Conservation (phyloP, 2,797 vertebrate genomes). For the Pangasius krempfi region DNA sequence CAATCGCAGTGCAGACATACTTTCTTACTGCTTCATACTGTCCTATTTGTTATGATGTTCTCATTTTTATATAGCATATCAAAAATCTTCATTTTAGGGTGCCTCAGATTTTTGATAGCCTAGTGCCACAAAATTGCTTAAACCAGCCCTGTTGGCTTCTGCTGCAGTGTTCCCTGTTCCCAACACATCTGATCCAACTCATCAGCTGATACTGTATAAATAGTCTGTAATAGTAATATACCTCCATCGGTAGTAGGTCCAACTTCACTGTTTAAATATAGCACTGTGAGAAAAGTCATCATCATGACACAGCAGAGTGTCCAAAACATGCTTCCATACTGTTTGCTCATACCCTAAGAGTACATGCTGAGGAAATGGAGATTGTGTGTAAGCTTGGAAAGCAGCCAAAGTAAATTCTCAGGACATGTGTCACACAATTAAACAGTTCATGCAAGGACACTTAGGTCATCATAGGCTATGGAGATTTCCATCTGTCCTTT, state of each 20-base stretch:
- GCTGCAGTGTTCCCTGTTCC: neutral
- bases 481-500: neutral
- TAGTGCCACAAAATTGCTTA: neutral
- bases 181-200: constrained; percentile 13
- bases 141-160: neutral
- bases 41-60: neutral
- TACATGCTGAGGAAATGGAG: constrained; percentile 10
- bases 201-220: constrained; percentile 30
- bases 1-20: neutral
- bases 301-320: constrained; percentile 24
- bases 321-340: neutral
- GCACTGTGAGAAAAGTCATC: constrained; percentile 18
- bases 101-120: neutral
- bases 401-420: constrained; percentile 5
- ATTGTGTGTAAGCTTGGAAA: constrained; percentile 5
- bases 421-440: constrained; percentile 9
- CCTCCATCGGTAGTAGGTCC: neutral
- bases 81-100: neutral
- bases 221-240: constrained; percentile 24
- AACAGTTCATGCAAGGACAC: constrained; percentile 13
- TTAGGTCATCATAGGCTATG: neutral
- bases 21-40: neutral
- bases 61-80: neutral
- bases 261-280: constrained; percentile 13
- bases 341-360: neutral